Evolutionary conservation across 2,113 vertebrate genomes (phyloP), one percentile per base, ranked within the genome.

Genomic region (Sinocyclocheilus maitianheensis): DNA sequence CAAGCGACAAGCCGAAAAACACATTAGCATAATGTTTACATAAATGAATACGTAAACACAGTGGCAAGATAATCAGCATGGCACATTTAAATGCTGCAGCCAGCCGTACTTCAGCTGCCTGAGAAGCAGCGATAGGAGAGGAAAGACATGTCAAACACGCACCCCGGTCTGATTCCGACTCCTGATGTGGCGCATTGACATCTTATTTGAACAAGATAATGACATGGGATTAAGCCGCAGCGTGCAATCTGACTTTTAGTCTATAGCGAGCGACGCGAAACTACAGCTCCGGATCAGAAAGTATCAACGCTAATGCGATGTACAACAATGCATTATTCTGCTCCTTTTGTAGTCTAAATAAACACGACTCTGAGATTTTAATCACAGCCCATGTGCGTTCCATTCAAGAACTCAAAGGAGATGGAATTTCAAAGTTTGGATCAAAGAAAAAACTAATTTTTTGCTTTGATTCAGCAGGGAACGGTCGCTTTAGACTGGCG

Each of bases 1-100:
- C 92, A 90, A 89, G 92, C 91, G 93, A 94, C 92, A 94, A 91
- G 91, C 87, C 69, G 91, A 92, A 86, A 76, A 84, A 88, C 40
- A 53, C 81, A 93, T 94, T 94, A 92, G 93, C 94, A 95, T 94
- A 91, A 89, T 91, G 91, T 94, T 95, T 93, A 93, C 93, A 94
- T 94, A 94, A 92, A 94, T 94, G 90, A 94, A 94, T 94, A 94
- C 90, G 74, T 85, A 89, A 89, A 87, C 88, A 86, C 79, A 40
- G 60, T 3, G 18, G 51, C 69, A 46, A 82, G 83, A 89, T 89
- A 84, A 89, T 87, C 88, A 85, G 86, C 18, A 67, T 87, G 83
- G 83, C 78, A 77, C 65, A 69, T 85, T 89, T 83, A 87, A 89
- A 87, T 53, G 63, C 53, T 69, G 37, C 71, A 63, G 78, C 67